Evolutionary conservation across 2,797 vertebrate genomes (phyloP), one percentile per base, ranked within the genome.

Genomic region (Phyllotis vaccarum): DNA sequence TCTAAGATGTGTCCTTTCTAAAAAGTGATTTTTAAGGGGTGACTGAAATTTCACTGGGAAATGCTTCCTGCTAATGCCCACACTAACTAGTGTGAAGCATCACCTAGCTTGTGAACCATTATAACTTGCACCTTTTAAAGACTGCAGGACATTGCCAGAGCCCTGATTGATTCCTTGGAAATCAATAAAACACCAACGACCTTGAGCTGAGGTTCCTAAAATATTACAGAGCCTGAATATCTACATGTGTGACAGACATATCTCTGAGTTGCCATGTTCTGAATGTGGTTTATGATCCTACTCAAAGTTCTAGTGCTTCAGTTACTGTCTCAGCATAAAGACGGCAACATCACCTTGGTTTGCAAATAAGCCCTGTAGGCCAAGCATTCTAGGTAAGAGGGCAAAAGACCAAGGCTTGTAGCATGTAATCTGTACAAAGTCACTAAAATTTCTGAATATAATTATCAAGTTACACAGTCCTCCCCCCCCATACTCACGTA

Each of bases 11-110:
- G 34, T 49, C 88, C 95, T 94, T 96, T 91, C 96, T 97, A 91
- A 96, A 95, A 97, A 95, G 92, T 86, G 91, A 17, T 93, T 95
- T 92, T 93, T 49, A 80, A 97, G 92, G 3, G 2, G 52, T 88
- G 90, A 90, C 46, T 68, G 31, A 96, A 98, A 96, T 96, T 95
- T 91, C n/a, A 89, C 81, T 94, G 82, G 94, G 87, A 37, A 93
- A 89, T 0, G 89, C 91, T 97, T 93, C 90, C 91, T 78, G 58
- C 80, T 74, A 83, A 96, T 27, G 75, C 13, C 78, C 87, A 80
- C 89, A 31, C 95, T 75, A 54, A 76, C 8, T 21, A 70, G n/a
- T 78, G 24, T n/a, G 76, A 87, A 80, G 29, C 14, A 79, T 52
- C 62, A 16, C 40, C 34, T 56, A 49, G 46, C 89, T 87, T 37